Evolutionary conservation across 2,113 vertebrate genomes (phyloP), one percentile per base, ranked within the genome.

Genomic region (Hippocampus barbouri): DNA sequence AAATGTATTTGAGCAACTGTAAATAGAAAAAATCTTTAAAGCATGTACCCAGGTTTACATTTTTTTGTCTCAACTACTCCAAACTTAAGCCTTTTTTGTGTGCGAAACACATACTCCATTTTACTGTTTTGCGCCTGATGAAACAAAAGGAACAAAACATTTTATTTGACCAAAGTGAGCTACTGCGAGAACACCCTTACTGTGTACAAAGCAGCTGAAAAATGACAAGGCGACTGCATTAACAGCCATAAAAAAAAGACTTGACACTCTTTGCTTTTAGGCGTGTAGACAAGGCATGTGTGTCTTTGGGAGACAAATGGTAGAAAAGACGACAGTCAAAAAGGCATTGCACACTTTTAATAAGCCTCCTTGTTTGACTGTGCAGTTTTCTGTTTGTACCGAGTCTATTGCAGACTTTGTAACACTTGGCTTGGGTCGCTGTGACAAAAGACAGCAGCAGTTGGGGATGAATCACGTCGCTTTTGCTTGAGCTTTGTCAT

Each of bases 341-440:
- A 73, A 82, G 70, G 73, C 74, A 86, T 70, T 83, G 69, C 83
- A 79, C 67, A 60, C 70, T 72, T 83, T 70, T 71, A 85, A 82
- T 56, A 84, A 83, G 70, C 69, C 43, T 66, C 73, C 51, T 78
- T 68, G 57, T 87, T 74, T 71, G 79, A 82, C 54, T 79, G 75
- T 69, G 70, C 66, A 68, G 38, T 49, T n/a, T 78, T 82, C 78
- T 74, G 57, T 60, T 85, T 81, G 34, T 62, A 64, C 18, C 51
- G 62, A 63, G 30, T 69, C 47, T 10, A 74, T 66, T 75, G 60
- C 66, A 23, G 72, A 66, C 60, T 71, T 57, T 66, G 47, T 2
- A 54, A 83, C 79, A 83, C 60, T 78, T 72, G 18, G 49, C 51
- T n/a, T 61, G 62, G 68, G n/a, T 69, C 49, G 72, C 66, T 70